phyloP scores from a whole-genome alignment of 2,797 vertebrate genomes.

The Centropyge bicolor region DNA sequence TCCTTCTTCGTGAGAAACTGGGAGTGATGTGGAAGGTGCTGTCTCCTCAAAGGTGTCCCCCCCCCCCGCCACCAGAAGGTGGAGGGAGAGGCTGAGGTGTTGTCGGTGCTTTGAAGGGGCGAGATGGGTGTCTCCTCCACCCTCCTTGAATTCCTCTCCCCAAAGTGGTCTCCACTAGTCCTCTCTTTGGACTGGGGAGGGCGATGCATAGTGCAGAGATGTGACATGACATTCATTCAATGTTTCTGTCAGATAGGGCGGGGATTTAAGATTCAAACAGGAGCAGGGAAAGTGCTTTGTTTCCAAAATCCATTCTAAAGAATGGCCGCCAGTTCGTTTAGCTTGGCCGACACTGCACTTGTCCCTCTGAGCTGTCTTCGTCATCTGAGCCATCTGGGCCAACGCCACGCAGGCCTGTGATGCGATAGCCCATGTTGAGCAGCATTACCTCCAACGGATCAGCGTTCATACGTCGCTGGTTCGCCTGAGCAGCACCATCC shows the following conservation, averaged over 20 bases:
- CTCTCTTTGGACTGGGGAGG: conserved; percentile 61
- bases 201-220: conserved; percentile 81
- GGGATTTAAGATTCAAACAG: conserved; percentile 67
- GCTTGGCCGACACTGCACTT: conserved; percentile 98
- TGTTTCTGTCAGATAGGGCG: conserved; percentile 68
- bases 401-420: conserved; percentile 93
- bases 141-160: conserved; percentile 66
- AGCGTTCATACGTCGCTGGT: conserved; percentile 98
- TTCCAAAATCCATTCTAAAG: conserved; percentile 67
- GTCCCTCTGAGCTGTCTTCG: conserved; percentile 96
- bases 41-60: conserved; percentile 57
- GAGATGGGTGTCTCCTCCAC: conserved; percentile 42
- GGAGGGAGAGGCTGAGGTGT: conserved; percentile 61
- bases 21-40: conserved; percentile 69
- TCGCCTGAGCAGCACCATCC: conserved; percentile 97
- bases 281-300: conserved; percentile 60
- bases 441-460: conserved; percentile 98
- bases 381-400: conserved; percentile 94
- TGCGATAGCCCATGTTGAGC: conserved; percentile 99
- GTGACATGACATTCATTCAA: conserved; percentile 77
- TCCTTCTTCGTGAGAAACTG: conserved; percentile 63
- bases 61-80: conserved; percentile 30
- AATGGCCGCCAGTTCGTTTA: conserved; percentile 80
- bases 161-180: conserved; percentile 65
- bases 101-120: conserved; percentile 63